Evolutionary conservation across 2,797 vertebrate species (phyloP), one percentile per base, ranked within the genome.

Genomic region (Chloroceryle inda): DNA sequence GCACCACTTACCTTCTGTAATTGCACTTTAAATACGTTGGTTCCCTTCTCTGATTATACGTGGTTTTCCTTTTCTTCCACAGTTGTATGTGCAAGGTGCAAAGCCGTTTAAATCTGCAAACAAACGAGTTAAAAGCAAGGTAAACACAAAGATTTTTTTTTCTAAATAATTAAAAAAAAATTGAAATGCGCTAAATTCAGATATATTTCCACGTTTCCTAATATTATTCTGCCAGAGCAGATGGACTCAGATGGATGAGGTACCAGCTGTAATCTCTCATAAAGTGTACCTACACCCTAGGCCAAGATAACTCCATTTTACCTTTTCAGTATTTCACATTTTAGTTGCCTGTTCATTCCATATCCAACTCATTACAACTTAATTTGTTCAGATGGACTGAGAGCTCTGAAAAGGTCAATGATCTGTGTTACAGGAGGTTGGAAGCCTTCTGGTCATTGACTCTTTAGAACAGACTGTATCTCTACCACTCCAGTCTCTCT

Each of bases 1-100:
- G 35, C 69, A 24, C 6, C 50, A 8, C 35, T 47, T 8, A 33
- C 73, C 61, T 52, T 38, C 58, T 21, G 26, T 7, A 61, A 24
- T 2, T 37, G 40, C 19, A 18, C 18, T 68, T 29, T 5, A 12
- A 50, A 7, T 0, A 2, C 7, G 27, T 7, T 56, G 38, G 10
- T 38, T 55, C 19, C 8, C 21, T 71, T 31, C 16, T 47, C 14
- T 6, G 12, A 6, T 12, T 2, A 40, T 5, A 18, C 26, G 9
- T 0, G 1, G 9, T 79, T 67, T 52, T 56, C 24, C 19, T 77
- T 62, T 29, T 47, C 62, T 49, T 75, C 40, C 58, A 84, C 6
- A 47, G 11, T 4, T 6, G 3, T 55, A 4, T 1, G 29, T 8
- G 23, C 17, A 64, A 71, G 66, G 13, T 67, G 37, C 58, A 64